Evolutionary conservation across 1,140 invertebrate species (phyloP).

Genomic region (Doryteuthis pealeii): DNA sequence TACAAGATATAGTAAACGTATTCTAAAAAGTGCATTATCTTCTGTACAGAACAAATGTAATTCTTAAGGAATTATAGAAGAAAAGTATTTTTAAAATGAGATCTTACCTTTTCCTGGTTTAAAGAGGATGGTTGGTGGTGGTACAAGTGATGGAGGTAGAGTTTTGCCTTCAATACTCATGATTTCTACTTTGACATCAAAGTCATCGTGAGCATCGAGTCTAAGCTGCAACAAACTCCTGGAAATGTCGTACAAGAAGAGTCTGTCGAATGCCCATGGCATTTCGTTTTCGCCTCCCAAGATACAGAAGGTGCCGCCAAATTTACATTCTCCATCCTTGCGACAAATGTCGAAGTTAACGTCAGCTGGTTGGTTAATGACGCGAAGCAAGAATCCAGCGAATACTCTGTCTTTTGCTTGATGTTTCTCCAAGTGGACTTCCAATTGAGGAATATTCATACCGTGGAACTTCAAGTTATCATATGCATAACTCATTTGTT

Average conservation of each 20-base stretch:
- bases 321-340: conserved; percentile 14
- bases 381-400: conserved; percentile 22
- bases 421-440: conserved; percentile 16
- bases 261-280: conserved; percentile 29
- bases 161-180: conserved; percentile 18
- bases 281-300: conserved; percentile 30
- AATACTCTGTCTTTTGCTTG: conserved; percentile 23
- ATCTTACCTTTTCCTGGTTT: conserved; percentile 12
- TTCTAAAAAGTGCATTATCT: too few relatives aligned
- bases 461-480: conserved; percentile 32
- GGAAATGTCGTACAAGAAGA: conserved; percentile 27
- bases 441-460: conserved; percentile 25
- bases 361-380: conserved; percentile 20
- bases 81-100: neutral
- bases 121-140: conserved; percentile 20
- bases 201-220: conserved; percentile 16
- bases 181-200: conserved; percentile 17
- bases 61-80: too few relatives aligned
- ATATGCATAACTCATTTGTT: conserved; percentile 26
- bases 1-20: too few relatives aligned
- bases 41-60: too few relatives aligned
- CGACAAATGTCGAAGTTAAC: conserved; percentile 25
- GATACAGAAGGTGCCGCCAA: conserved; percentile 24
- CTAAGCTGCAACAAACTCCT: conserved; percentile 3
- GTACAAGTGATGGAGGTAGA: conserved; percentile 11